Evolutionary conservation across 2,797 vertebrate genomes (phyloP).

Genomic region (Aselliscus stoliczkanus): DNA sequence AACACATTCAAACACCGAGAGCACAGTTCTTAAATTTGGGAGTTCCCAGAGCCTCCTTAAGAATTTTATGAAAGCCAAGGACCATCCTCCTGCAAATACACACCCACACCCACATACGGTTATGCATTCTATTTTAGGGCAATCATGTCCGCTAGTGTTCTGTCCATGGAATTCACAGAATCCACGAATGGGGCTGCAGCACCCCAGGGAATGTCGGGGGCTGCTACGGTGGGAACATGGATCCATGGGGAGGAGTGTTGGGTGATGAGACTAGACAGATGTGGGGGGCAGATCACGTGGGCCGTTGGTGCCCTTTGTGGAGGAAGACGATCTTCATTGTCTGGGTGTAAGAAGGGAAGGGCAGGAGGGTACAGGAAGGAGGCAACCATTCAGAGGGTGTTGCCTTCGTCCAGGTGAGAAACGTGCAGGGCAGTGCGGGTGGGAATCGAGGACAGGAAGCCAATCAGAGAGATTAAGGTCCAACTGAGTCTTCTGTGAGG

Average conservation of each 20-base stretch:
- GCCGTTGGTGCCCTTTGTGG: not conserved
- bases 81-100: not conserved
- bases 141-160: not conserved
- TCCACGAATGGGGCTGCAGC: not conserved
- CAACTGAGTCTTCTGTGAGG: not conserved
- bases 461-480: not conserved
- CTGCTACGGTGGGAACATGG: not conserved
- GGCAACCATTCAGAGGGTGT: fast-evolving
- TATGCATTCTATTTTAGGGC: not conserved
- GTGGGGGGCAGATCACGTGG: not conserved
- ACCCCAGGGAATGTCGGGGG: not conserved
- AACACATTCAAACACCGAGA: not conserved
- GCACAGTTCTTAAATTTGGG: not conserved
- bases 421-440: not conserved
- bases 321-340: not conserved
- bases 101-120: not conserved
- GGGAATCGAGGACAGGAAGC: not conserved
- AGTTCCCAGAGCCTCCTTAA: not conserved
- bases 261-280: not conserved
- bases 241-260: not conserved
- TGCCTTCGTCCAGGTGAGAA: not conserved
- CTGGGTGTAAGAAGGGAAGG: not conserved
- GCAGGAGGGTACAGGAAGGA: not conserved
- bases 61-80: not conserved
- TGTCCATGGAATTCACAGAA: not conserved